Evolutionary conservation across 2,797 vertebrate genomes (phyloP), one percentile per base, ranked within the genome.

Genomic region (Benthosema pterotum): DNA sequence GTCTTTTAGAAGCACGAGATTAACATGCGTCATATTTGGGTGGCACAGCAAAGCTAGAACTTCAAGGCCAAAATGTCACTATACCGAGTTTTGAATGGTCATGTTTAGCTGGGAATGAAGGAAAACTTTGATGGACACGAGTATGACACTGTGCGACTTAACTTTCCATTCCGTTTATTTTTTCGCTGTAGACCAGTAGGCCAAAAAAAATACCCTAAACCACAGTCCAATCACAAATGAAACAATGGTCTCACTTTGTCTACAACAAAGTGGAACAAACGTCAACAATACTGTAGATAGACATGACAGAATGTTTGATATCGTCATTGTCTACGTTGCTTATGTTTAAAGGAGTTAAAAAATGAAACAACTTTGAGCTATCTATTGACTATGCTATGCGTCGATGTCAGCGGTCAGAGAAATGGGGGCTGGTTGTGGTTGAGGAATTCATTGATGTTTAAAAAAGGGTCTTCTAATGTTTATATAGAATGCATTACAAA

Each of bases 291-390:
- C 83, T 87, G 89, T 89, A 82, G 79, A 38, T 38, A 38, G 86
- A 89, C 83, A 72, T 65, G 75, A 72, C 80, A 78, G 84, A 91
- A 89, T 90, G 88, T 87, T 79, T 71, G 19, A 83, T 78, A 58
- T 65, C 3, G 75, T 79, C 67, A 50, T 62, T 74, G 80, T 84
- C 78, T 67, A 16, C 78, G 79, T 80, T 74, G 69, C 70, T 16
- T 52, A 80, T 83, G 65, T 83, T 78, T 72, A 62, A 13, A 42
- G 11, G 55, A 49, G 57, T 42, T 43, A 72, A 60, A 75, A 62
- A 69, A 67, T 13, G 54, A 19, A 67, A 57, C 65, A 79, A 70
- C 67, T 49, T 59, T 9, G 58, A 78, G 70, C 67, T 77, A 78
- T 85, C 77, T 74, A 77, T 83, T 82, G 72, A 79, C 67, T 80